Evolutionary conservation across 2,888 invertebrate species (phyloP).

Genomic region (Pseudococcus jackbeardsleyi): DNA sequence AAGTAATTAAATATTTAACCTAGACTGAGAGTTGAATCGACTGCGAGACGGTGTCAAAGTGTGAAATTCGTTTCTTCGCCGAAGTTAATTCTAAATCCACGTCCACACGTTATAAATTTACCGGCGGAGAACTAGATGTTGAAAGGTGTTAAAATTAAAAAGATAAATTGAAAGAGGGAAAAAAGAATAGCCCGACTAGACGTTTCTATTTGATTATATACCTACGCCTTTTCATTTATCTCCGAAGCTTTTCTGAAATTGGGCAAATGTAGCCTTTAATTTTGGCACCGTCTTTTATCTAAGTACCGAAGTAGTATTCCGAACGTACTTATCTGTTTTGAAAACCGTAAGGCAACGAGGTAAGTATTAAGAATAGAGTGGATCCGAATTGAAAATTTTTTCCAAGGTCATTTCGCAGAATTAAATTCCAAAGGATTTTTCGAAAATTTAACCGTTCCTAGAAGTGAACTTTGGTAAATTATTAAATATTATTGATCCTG

Average conservation of each 20-base stretch:
- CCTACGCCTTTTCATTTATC: neutral
- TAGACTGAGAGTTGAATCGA: neutral
- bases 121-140: neutral
- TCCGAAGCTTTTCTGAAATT: neutral
- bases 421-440: neutral
- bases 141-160: slow-evolving; percentile 15
- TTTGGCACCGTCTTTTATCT: neutral
- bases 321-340: neutral
- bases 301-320: neutral
- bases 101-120: neutral
- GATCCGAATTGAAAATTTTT: neutral
- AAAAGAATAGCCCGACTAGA: neutral
- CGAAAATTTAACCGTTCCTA: neutral
- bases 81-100: neutral
- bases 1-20: neutral
- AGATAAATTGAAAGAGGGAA: neutral
- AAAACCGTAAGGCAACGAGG: neutral
- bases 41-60: neutral
- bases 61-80: neutral
- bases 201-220: slow-evolving; percentile 32
- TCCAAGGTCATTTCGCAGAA: neutral
- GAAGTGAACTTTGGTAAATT: neutral
- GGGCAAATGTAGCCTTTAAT: neutral
- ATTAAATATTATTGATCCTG: neutral
- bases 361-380: neutral